phyloP scores from a whole-genome alignment of 2,113 vertebrate genomes.

The Thomomys bottae region DNA sequence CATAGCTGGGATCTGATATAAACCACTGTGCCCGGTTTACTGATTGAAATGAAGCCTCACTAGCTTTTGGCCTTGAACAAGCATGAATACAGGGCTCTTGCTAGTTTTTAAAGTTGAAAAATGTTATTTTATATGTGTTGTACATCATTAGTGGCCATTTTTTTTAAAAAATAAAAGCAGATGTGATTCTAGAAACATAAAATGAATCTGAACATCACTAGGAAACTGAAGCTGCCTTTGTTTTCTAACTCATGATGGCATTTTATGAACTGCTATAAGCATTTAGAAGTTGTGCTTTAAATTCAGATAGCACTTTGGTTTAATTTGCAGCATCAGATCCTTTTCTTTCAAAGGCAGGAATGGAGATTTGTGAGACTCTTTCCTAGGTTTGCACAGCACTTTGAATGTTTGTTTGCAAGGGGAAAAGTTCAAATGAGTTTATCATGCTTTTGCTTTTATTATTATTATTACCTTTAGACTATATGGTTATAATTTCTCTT shows the following conservation, averaged over 20 bases:
- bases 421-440: constrained; percentile 8
- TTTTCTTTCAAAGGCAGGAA: constrained; percentile 16
- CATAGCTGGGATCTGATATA: no score
- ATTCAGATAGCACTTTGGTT: constrained; percentile 30
- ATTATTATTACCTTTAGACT: constrained; percentile 32
- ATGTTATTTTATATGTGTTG: constrained; percentile 36
- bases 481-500: neutral
- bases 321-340: neutral
- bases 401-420: neutral
- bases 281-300: neutral
- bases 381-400: neutral
- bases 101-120: constrained; percentile 16
- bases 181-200: constrained; percentile 45
- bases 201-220: constrained; percentile 5
- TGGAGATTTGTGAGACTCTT: neutral
- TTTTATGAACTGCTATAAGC: neutral
- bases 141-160: neutral
- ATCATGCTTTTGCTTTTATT: constrained; percentile 1
- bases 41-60: no score
- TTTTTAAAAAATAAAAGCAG: constrained; percentile 6
- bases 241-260: constrained; percentile 8
- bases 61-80: no score
- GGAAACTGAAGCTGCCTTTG: neutral
- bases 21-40: no score
- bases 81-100: no score